phyloP scores from a whole-genome alignment of 2,113 vertebrate genomes.

The Cathartes aura region DNA sequence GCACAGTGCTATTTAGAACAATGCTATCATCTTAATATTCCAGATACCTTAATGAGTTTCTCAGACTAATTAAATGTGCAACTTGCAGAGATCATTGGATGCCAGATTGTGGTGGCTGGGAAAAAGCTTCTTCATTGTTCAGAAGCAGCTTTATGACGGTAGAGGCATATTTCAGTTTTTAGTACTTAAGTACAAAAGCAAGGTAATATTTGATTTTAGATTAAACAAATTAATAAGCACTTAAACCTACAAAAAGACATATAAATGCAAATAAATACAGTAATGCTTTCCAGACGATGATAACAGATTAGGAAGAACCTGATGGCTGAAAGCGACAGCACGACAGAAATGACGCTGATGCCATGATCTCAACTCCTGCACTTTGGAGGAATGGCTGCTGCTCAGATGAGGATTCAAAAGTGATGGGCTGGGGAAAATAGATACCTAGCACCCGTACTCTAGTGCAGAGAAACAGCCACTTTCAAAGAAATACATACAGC shows the following conservation, averaged over 20 bases:
- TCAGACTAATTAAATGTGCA: constrained; percentile 63
- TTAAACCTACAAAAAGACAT: background rate
- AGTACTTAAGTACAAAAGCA: background rate
- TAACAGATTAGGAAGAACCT: background rate
- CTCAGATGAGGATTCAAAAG: background rate
- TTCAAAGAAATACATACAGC: background rate
- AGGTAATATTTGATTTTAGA: background rate
- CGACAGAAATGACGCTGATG: background rate
- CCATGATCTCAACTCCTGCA: accelerated
- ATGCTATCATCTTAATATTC: constrained; percentile 50
- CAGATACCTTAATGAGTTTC: constrained; percentile 54
- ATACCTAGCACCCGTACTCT: too few relatives aligned
- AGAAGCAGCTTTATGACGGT: background rate
- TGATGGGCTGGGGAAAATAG: background rate
- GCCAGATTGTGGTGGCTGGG: constrained; percentile 23
- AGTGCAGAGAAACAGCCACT: background rate
- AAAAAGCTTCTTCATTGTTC: constrained; percentile 15
- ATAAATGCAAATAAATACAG: background rate
- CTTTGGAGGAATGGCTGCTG: background rate
- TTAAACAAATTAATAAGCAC: constrained; percentile 7
- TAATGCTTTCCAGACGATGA: background rate
- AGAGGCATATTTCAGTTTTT: background rate
- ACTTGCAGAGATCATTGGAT: constrained; percentile 26
- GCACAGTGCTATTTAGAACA: background rate
- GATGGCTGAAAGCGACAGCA: background rate